Conservation (phyloP, 1,140 invertebrate genomes). For the Psix sp. region DNA sequence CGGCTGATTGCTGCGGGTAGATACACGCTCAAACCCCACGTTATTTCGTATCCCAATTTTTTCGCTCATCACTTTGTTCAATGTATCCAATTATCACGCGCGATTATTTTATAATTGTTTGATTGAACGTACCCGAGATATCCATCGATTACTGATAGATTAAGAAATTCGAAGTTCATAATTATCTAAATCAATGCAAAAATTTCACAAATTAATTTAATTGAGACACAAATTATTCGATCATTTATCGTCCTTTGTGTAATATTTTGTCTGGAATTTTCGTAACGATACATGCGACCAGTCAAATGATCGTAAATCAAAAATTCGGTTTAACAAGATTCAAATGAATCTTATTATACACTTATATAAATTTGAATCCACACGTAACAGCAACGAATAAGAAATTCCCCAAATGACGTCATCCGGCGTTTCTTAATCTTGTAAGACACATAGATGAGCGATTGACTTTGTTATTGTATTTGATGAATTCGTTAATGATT, state of each 20-base stretch:
- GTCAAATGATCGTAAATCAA: no score
- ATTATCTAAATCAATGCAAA: no score
- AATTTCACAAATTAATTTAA: no score
- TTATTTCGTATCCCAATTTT: constrained; percentile 28
- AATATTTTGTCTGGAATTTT: no score
- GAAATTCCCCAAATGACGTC: constrained; percentile 3
- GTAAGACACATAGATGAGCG: not conserved
- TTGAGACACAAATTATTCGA: no score
- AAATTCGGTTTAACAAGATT: constrained; percentile 12
- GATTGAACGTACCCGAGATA: no score
- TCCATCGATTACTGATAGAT: no score
- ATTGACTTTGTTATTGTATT: no score
- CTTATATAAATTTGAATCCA: constrained; percentile 16
- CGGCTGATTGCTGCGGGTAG: constrained; percentile 65
- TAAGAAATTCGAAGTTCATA: no score
- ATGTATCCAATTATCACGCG: not conserved
- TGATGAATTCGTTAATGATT: no score
- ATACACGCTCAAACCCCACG: constrained; percentile 60
- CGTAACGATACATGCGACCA: no score
- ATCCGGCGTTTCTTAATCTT: not conserved
- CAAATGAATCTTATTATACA: constrained; percentile 13
- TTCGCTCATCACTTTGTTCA: not conserved
- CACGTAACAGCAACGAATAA: not conserved
- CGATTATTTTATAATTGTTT: constrained; percentile 1
- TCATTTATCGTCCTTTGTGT: no score